Percentiles rank a stretch among this genome's conserved stretches.
phyloP scores from a whole-genome alignment of 2,113 vertebrate genomes.

The Oncorhynchus clarkii region DNA sequence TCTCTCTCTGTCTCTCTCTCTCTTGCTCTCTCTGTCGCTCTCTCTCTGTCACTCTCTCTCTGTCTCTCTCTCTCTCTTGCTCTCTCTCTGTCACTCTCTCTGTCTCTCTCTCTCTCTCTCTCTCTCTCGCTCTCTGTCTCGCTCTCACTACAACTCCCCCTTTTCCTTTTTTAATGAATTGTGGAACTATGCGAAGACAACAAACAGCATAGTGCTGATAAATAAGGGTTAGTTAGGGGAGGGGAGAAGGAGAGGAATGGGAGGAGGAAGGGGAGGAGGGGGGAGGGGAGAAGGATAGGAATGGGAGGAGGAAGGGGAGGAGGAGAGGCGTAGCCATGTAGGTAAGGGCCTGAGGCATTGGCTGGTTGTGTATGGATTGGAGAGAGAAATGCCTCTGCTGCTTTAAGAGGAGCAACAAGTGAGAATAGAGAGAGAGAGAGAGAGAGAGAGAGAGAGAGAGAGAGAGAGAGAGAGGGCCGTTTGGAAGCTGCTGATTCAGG shows the following conservation, averaged over 20 bases:
- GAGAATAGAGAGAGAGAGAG: conserved; percentile 69
- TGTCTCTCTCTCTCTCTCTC: conserved; percentile 18
- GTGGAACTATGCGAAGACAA: conserved; percentile 89
- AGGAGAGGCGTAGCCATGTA: conserved; percentile 55
- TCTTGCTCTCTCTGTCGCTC: conserved; percentile 19
- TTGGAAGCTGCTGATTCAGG: conserved; percentile 74
- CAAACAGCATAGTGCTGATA: conserved; percentile 90
- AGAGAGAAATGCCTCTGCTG: conserved; percentile 71
- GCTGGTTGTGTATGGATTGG: conserved; percentile 72
- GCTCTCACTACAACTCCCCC: conserved; percentile 32
- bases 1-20: conserved; percentile 27
- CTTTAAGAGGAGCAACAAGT: conserved; percentile 83
- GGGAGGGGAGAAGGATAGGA: conserved; percentile 18
- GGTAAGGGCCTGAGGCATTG: conserved; percentile 79
- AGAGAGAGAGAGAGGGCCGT: conserved; percentile 37
- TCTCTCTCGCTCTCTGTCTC: conserved; percentile 11
- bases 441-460: background rate
- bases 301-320: background rate
- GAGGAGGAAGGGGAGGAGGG: conserved; percentile 16
- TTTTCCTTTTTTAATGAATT: conserved; percentile 84
- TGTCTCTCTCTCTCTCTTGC: rapidly evolving
- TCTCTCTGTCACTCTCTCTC: no score
- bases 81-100: no score
- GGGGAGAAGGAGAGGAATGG: background rate
- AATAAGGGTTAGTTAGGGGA: conserved; percentile 85